Conservation (phyloP, 2,888 invertebrate species). For the Brachyptera putata region DNA sequence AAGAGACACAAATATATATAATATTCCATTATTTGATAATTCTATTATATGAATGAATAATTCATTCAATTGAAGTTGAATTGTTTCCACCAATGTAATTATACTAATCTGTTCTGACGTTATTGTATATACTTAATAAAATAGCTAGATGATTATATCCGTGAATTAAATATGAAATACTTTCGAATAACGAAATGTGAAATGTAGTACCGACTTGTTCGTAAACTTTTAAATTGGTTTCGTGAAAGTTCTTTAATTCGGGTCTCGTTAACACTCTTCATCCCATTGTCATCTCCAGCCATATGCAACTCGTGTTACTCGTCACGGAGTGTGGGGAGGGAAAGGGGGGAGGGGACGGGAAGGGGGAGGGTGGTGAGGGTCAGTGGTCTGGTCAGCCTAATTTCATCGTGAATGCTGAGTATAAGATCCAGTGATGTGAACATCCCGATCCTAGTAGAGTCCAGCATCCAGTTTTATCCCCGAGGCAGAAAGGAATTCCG, state of each 20-base stretch:
- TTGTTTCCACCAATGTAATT: no score
- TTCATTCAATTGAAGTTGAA: no score
- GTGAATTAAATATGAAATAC: no score
- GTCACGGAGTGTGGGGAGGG: neutral
- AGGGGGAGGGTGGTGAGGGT: neutral
- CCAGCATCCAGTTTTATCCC: neutral
- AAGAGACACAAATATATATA: no score
- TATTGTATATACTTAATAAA: no score
- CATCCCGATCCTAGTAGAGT: neutral
- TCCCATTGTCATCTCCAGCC: conserved; percentile 15
- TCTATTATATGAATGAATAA: no score
- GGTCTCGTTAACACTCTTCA: conserved; percentile 7
- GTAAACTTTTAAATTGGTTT: conserved; percentile 10
- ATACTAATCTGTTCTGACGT: no score
- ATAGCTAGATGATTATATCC: no score
- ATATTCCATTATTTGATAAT: no score
- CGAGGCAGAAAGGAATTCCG: conserved; percentile 14
- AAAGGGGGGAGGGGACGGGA: neutral
- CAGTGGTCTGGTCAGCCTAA: conserved; percentile 16
- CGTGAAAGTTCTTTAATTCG: neutral
- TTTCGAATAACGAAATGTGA: no score
- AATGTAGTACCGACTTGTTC: no score
- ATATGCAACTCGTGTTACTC: neutral
- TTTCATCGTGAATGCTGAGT: conserved; percentile 11
- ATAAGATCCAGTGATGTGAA: conserved; percentile 13